phyloP scores from a whole-genome alignment of 2,888 invertebrate species.

The Leptopilina syphax region DNA sequence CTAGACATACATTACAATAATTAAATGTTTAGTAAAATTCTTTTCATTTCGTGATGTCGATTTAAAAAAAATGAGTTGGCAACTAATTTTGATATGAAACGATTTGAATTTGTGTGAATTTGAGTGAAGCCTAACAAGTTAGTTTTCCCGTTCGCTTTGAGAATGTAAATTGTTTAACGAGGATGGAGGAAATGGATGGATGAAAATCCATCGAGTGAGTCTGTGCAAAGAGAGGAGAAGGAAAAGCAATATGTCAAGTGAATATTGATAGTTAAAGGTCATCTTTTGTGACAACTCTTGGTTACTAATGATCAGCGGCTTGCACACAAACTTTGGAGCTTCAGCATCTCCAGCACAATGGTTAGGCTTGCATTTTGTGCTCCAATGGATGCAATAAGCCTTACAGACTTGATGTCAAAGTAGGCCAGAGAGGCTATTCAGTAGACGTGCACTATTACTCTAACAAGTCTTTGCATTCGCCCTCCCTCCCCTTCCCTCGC shows the following conservation, averaged over 20 bases:
- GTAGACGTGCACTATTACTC: slow-evolving; percentile 56
- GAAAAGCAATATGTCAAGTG: slow-evolving; percentile 16
- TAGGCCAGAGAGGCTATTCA: slow-evolving; percentile 58
- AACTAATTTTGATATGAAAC: too few species aligned
- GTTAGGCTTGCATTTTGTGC: slow-evolving; percentile 62
- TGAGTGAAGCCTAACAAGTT: neutral
- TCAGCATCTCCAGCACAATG: slow-evolving; percentile 58
- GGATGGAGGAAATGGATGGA: neutral
- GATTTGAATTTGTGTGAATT: too few species aligned
- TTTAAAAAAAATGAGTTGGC: too few species aligned
- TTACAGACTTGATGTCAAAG: slow-evolving; percentile 46
- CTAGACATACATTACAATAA: too few species aligned
- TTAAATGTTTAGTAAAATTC: too few species aligned
- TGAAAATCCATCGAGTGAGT: slow-evolving; percentile 1
- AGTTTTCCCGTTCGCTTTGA: neutral
- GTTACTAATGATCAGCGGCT: slow-evolving; percentile 39
- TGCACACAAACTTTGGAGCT: slow-evolving; percentile 54
- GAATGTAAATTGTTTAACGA: slow-evolving; percentile 11
- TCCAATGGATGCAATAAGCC: slow-evolving; percentile 64
- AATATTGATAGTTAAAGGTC: slow-evolving; percentile 62
- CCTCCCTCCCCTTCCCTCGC: slow-evolving; percentile 45
- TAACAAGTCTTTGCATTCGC: slow-evolving; percentile 58
- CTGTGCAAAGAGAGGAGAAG: slow-evolving; percentile 23
- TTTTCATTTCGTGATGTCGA: too few species aligned
- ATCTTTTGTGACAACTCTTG: slow-evolving; percentile 54